These are phyloP conservation scores for Proctacanthus coquilletti DNA, from an alignment of 1,140 invertebrate genomes.

Conservation along the genomic window DNA sequence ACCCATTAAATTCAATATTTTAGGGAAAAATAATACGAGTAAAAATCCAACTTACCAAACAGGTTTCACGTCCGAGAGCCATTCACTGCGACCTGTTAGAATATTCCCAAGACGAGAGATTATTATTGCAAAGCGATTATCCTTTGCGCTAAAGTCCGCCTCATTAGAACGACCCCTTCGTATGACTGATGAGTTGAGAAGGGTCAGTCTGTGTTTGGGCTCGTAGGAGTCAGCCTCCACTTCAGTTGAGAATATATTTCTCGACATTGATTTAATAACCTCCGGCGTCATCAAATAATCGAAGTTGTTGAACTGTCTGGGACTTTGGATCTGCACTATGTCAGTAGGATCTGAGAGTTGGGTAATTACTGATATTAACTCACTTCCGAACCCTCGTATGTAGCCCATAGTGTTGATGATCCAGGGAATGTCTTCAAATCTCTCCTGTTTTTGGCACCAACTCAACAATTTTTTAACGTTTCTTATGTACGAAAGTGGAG, in stretches of 20 bases:
- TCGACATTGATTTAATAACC: slow-evolving; percentile 15
- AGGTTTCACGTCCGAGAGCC: slow-evolving; percentile 9
- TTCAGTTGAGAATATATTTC: slow-evolving; percentile 13
- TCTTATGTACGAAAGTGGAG: slow-evolving; percentile 33
- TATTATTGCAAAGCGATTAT: slow-evolving; percentile 19
- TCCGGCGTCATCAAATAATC: slow-evolving; percentile 20
- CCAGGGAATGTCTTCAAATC: slow-evolving; percentile 31
- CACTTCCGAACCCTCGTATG: slow-evolving; percentile 34
- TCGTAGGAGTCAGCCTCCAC: slow-evolving; percentile 7
- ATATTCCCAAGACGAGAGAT: slow-evolving; percentile 15
- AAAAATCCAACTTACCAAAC: slow-evolving; percentile 4
- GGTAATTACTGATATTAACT: slow-evolving; percentile 33
- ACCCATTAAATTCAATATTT: background rate
- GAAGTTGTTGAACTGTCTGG: slow-evolving; percentile 34
- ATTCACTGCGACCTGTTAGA: slow-evolving; percentile 13
- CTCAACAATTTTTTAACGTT: slow-evolving; percentile 30
- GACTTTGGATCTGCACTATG: slow-evolving; percentile 37
- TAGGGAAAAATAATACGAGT: background rate
- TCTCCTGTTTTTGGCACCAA: slow-evolving; percentile 13
- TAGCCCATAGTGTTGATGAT: slow-evolving; percentile 52
- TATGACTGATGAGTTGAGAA: slow-evolving; percentile 10
- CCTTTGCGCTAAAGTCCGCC: slow-evolving; percentile 21
- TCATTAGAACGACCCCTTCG: slow-evolving; percentile 6
- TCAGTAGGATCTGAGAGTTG: slow-evolving; percentile 32
- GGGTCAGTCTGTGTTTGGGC: slow-evolving; percentile 9